Evolutionary conservation across 2,113 vertebrate genomes (phyloP).

Genomic region (Rhinichthys klamathensis): DNA sequence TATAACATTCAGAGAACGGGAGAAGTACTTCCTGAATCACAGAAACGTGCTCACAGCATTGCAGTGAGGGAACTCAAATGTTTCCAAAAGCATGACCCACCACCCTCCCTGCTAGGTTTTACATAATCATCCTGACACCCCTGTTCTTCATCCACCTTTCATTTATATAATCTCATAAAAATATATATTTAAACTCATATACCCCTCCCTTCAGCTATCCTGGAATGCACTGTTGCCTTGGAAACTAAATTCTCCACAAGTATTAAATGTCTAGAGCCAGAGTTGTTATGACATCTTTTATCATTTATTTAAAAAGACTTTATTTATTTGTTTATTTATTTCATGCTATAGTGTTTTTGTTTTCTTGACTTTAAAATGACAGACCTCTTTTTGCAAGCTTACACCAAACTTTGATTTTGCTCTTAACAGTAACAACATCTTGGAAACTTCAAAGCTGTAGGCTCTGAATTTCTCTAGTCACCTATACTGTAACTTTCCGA

Average conservation of each 20-base stretch:
- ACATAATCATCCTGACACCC: constrained; percentile 63
- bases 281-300: constrained; percentile 66
- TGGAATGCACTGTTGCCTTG: constrained; percentile 78
- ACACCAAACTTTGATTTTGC: neutral
- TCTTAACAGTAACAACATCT: neutral
- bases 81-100: constrained; percentile 31
- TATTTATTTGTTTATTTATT: neutral
- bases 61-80: neutral
- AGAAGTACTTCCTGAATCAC: neutral
- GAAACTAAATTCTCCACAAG: constrained; percentile 77
- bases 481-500: neutral
- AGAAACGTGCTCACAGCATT: neutral
- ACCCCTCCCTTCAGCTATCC: constrained; percentile 62
- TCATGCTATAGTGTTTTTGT: constrained; percentile 52
- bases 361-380: constrained; percentile 61
- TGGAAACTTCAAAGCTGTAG: neutral
- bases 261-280: constrained; percentile 68
- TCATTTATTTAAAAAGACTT: constrained; percentile 47
- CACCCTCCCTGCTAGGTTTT: constrained; percentile 48
- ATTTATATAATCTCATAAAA: constrained; percentile 79
- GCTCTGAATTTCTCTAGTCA: neutral
- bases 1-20: neutral
- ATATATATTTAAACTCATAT: constrained; percentile 70
- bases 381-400: constrained; percentile 36
- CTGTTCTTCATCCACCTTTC: constrained; percentile 60